Evolutionary conservation across 2,113 vertebrate species (phyloP).

Genomic region (Halichoerus grypus): DNA sequence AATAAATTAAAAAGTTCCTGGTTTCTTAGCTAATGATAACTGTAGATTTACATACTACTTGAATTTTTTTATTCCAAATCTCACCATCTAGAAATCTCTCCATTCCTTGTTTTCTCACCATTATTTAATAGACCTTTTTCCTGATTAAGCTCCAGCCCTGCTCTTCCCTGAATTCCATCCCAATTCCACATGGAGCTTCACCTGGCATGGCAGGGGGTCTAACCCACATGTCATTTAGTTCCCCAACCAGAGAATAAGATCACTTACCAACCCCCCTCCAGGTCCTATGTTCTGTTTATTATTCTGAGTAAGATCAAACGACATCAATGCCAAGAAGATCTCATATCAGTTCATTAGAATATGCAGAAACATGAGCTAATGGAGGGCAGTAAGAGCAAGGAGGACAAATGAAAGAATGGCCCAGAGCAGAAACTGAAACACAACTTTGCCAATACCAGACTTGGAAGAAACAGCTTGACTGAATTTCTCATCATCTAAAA

Average conservation of each 20-base stretch:
- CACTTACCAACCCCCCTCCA: background rate
- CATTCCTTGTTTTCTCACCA: background rate
- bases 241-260: background rate
- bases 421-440: background rate
- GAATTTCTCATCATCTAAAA: background rate
- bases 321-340: background rate
- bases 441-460: background rate
- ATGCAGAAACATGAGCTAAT: background rate
- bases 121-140: background rate
- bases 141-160: background rate
- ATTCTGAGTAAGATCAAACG: background rate
- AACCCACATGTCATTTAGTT: background rate
- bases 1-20: background rate
- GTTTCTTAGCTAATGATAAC: background rate
- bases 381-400: background rate
- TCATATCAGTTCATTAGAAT: background rate
- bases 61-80: slow-evolving; percentile 3
- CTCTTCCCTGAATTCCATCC: background rate
- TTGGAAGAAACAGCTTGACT: background rate
- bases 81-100: background rate
- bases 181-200: background rate
- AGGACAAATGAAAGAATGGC: background rate
- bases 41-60: background rate
- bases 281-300: slow-evolving; percentile 16
- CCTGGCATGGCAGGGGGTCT: background rate